Conservation (phyloP, 2,113 vertebrate genomes). For the Ondatra zibethicus region DNA sequence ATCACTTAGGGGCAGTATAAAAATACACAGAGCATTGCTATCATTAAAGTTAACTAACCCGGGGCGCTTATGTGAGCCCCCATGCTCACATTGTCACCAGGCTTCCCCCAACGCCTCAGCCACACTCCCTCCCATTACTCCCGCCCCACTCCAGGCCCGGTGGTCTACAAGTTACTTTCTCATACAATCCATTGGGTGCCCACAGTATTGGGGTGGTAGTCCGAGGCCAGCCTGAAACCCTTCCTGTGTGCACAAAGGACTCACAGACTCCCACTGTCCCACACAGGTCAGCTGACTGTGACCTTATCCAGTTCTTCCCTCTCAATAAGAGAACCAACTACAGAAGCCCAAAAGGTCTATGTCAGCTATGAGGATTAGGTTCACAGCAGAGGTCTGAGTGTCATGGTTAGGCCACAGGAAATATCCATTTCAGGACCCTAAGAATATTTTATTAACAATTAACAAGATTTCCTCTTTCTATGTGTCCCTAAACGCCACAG, state of each 20-base stretch:
- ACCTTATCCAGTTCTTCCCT: neutral
- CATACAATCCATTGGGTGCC: neutral
- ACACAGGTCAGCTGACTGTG: neutral
- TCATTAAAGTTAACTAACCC: neutral
- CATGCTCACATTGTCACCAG: neutral
- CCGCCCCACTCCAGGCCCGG: neutral
- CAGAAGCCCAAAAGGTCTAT: neutral
- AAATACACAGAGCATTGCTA: slow-evolving; percentile 41
- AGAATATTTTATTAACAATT: neutral
- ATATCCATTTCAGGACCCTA: neutral
- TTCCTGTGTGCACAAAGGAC: accelerated
- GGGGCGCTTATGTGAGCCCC: neutral
- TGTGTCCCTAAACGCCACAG: neutral
- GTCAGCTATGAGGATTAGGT: neutral
- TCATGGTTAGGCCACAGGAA: neutral
- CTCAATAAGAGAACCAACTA: no score
- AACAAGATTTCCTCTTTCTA: neutral
- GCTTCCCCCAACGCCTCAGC: neutral
- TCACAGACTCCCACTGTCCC: accelerated
- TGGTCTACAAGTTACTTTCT: neutral
- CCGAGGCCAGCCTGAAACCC: neutral
- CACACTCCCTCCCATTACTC: neutral
- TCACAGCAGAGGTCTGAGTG: neutral
- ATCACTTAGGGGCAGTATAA: slow-evolving; percentile 56
- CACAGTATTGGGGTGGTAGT: accelerated